Percentiles rank a stretch among this genome's conserved stretches.
Conservation (phyloP, 2,888 invertebrate species). For the Coelinius sp. region DNA sequence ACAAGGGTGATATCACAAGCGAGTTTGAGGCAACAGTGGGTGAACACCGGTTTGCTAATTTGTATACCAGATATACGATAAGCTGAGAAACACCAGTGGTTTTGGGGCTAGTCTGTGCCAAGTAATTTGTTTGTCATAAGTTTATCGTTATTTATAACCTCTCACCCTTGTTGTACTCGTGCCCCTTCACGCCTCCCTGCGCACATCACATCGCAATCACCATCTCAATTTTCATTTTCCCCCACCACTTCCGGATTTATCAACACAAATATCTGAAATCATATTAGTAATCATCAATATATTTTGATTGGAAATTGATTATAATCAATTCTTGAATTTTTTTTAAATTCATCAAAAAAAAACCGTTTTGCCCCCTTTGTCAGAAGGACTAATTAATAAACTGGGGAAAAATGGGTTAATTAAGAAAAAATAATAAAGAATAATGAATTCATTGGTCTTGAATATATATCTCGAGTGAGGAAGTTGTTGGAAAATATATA, state of each 20-base stretch:
- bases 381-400: too few relatives aligned
- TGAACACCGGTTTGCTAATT: constrained; percentile 62
- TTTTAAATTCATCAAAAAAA: too few relatives aligned
- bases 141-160: constrained; percentile 60
- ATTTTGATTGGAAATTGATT: too few relatives aligned
- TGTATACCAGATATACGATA: constrained; percentile 65
- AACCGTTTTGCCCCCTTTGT: too few relatives aligned
- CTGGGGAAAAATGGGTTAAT: too few relatives aligned
- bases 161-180: constrained; percentile 27
- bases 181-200: neutral
- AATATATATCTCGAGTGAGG: too few relatives aligned
- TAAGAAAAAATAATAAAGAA: too few relatives aligned
- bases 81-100: constrained; percentile 60
- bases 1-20: neutral
- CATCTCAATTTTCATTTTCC: neutral
- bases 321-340: too few relatives aligned
- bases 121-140: constrained; percentile 67
- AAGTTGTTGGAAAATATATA: constrained; percentile 20
- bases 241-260: neutral
- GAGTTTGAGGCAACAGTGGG: constrained; percentile 5
- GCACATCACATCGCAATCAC: neutral
- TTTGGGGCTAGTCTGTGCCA: constrained; percentile 48
- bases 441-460: too few relatives aligned
- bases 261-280: neutral
- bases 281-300: neutral